phyloP scores from a whole-genome alignment of 2,797 vertebrate genomes.

The Oreochromis mossambicus region DNA sequence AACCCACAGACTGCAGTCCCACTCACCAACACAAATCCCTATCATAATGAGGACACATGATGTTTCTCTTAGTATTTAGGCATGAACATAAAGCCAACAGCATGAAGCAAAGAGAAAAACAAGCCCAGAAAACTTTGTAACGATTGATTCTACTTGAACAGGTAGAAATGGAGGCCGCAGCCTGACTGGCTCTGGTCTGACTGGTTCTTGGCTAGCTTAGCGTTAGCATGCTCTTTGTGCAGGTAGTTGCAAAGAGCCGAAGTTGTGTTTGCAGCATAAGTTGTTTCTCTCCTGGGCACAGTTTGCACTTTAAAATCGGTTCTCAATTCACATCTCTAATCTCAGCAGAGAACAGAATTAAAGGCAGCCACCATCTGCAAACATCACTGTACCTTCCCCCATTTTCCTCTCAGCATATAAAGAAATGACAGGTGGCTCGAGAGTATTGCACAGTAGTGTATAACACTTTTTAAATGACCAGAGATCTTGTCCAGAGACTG shows the following conservation, averaged over 20 bases:
- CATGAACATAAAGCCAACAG: background rate
- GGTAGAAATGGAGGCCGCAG: background rate
- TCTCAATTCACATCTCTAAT: too few species aligned
- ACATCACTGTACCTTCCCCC: background rate
- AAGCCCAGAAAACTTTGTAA: background rate
- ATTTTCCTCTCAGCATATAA: background rate
- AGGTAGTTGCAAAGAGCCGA: background rate
- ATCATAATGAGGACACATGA: background rate
- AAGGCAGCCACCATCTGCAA: background rate
- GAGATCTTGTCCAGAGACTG: background rate
- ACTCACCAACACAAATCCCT: background rate
- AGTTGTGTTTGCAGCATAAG: background rate
- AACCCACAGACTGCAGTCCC: background rate
- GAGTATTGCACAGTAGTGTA: background rate
- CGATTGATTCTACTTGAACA: background rate
- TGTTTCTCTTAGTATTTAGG: background rate
- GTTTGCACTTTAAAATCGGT: background rate
- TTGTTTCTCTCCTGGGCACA: background rate
- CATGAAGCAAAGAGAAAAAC: background rate
- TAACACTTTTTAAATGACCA: background rate
- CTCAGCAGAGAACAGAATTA: background rate
- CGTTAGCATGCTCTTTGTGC: background rate
- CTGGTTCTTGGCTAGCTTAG: background rate
- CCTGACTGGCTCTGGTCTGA: background rate
- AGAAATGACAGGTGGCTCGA: background rate